Evolutionary conservation across 1,140 invertebrate species (phyloP), one percentile per base, ranked within the genome.

Genomic region (Lucilia cuprina): DNA sequence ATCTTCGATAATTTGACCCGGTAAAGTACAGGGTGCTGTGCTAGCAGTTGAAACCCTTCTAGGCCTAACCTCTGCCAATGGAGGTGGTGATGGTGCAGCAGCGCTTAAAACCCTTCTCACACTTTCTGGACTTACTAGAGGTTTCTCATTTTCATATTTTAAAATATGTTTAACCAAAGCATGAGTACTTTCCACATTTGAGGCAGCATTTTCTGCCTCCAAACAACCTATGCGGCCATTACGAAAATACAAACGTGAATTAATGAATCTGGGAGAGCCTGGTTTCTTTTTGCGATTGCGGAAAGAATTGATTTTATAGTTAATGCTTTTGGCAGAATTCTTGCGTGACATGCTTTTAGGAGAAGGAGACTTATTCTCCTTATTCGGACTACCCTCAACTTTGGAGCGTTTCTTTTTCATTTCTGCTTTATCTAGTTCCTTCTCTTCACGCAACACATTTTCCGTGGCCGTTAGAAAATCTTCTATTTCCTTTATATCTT

Each of bases 201-300:
- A 87, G 0, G 84, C 65, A 82, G 90, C 88, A 34, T 88, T 88
- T n/a, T 90, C 86, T 2, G 89, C 86, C 35, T 90, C 90, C 30
- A 90, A 85, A 82, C 90, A 91, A 5, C 90, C 90, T n/a, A 91
- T 91, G 49, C 87, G 86, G 0, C 90, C 90, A 70, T 91, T 91
- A 5, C 89, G 86, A 49, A 91, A 91, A 82, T 90, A 91, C 5
- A 91, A 82, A 10, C 86, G 85, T n/a, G 90, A 91, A 60, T 91
- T 87, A 14, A 87, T 87, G 83, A 89, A 89, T 4, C 88, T 82
- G 0, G 90, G 90, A 84, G 90, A 91, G 3, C 83, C 35, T 0
- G 86, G 86, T 25, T 89, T 89, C 50, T 87, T 87, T 3, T 87
- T 85, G 9, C 87, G 86, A 55, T 4, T 85, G 80, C 89, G 90